Evolutionary conservation across 2,888 invertebrate genomes (phyloP).

Genomic region (Pollenia griseotomentosa): DNA sequence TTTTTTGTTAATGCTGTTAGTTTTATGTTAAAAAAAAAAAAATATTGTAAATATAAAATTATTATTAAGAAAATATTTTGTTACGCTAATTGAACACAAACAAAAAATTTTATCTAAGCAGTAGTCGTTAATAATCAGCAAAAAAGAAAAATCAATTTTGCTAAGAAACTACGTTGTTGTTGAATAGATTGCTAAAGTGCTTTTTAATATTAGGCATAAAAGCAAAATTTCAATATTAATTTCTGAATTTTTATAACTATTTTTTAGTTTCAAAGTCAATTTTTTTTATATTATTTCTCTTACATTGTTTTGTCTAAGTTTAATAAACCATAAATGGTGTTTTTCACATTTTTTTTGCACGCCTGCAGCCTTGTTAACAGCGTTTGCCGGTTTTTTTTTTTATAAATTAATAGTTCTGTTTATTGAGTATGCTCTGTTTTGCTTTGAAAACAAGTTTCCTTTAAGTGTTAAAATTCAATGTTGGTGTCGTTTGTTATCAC

Average conservation of each 20-base stretch:
- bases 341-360: slow-evolving; percentile 33
- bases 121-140: background rate
- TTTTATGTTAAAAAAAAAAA: background rate
- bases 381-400: slow-evolving; percentile 17
- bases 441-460: slow-evolving; percentile 74
- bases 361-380: slow-evolving; percentile 31
- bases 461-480: slow-evolving; percentile 46
- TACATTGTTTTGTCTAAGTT: slow-evolving; percentile 5
- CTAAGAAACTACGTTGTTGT: slow-evolving; percentile 29
- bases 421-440: slow-evolving; percentile 37
- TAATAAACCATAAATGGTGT: slow-evolving; percentile 62
- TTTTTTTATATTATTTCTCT: slow-evolving; percentile 1
- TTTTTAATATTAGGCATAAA: background rate
- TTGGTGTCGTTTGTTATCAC: slow-evolving; percentile 56
- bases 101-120: slow-evolving; percentile 10
- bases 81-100: slow-evolving; percentile 70
- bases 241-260: no score
- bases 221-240: no score
- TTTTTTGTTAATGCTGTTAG: slow-evolving; percentile 1
- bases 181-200: background rate
- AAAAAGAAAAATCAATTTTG: slow-evolving; percentile 20
- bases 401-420: slow-evolving; percentile 38
- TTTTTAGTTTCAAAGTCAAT: slow-evolving; percentile 23
- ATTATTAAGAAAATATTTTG: slow-evolving; percentile 53
- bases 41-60: slow-evolving; percentile 33